Evolutionary conservation across 2,797 vertebrate genomes (phyloP).

Genomic region (Apodemus agrarius): DNA sequence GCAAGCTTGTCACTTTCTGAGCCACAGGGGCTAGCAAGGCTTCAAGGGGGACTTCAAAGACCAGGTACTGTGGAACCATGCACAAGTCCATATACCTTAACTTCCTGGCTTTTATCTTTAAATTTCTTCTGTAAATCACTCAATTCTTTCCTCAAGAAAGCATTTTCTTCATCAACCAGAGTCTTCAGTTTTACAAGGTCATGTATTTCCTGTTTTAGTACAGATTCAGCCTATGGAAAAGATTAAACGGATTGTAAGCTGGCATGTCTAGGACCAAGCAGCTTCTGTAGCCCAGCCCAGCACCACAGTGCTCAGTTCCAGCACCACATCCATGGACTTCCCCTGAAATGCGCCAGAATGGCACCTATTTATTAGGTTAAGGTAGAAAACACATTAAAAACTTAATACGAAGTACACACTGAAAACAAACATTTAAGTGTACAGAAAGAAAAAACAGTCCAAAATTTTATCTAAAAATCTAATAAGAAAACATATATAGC

Average conservation of each 20-base stretch:
- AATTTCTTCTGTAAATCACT: conserved; percentile 90
- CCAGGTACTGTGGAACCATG: conserved; percentile 81
- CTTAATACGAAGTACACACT: background rate
- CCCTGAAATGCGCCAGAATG: background rate
- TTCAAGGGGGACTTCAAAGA: conserved; percentile 89
- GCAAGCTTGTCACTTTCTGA: conserved; percentile 89
- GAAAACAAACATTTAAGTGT: conserved; percentile 28
- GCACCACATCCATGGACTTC: background rate
- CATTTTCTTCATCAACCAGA: conserved; percentile 89
- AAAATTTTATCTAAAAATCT: conserved; percentile 46
- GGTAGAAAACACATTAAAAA: conserved; percentile 8
- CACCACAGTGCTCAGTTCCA: conserved; percentile 30
- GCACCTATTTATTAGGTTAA: background rate
- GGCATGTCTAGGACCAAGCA: conserved; percentile 13
- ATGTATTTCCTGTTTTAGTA: conserved; percentile 92
- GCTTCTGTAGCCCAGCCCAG: background rate
- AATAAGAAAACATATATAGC: conserved; percentile 36
- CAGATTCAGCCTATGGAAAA: conserved; percentile 88
- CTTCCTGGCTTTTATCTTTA: conserved; percentile 92
- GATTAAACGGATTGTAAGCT: conserved; percentile 31
- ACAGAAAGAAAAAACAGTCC: background rate
- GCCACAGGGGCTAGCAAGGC: conserved; percentile 88
- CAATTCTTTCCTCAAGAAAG: conserved; percentile 91
- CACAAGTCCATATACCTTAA: conserved; percentile 92
- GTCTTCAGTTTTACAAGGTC: conserved; percentile 88